Evolutionary conservation across 1,140 invertebrate genomes (phyloP).

Genomic region (Rhopalosiphum maidis): DNA sequence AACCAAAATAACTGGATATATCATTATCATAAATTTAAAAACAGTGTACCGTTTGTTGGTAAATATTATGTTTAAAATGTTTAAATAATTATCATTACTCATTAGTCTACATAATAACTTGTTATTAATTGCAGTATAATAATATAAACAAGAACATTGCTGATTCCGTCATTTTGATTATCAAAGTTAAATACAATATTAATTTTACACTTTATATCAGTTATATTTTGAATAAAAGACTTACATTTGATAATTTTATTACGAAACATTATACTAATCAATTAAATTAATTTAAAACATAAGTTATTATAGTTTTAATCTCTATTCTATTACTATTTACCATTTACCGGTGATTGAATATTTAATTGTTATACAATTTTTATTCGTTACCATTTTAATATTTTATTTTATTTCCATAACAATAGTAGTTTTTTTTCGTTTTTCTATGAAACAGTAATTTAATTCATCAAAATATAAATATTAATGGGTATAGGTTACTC

Average conservation of each 20-base stretch:
- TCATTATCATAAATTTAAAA: background rate
- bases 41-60: background rate
- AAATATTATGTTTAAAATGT: slow-evolving; percentile 3
- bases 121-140: background rate
- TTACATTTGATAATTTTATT: background rate
- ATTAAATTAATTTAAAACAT: background rate
- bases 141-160: background rate
- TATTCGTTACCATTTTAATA: background rate
- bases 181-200: slow-evolving; percentile 8
- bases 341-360: background rate
- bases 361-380: background rate
- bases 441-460: background rate
- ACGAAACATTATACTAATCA: background rate
- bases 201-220: background rate
- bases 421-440: background rate
- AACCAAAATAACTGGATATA: slow-evolving; percentile 31
- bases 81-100: background rate
- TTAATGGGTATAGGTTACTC: background rate
- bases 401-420: background rate
- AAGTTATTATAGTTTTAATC: background rate
- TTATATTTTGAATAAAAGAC: background rate
- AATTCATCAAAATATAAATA: background rate
- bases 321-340: background rate
- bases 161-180: background rate
- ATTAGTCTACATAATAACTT: background rate